phyloP scores from a whole-genome alignment of 2,113 vertebrate species.

The Atherinomorus stipes region DNA sequence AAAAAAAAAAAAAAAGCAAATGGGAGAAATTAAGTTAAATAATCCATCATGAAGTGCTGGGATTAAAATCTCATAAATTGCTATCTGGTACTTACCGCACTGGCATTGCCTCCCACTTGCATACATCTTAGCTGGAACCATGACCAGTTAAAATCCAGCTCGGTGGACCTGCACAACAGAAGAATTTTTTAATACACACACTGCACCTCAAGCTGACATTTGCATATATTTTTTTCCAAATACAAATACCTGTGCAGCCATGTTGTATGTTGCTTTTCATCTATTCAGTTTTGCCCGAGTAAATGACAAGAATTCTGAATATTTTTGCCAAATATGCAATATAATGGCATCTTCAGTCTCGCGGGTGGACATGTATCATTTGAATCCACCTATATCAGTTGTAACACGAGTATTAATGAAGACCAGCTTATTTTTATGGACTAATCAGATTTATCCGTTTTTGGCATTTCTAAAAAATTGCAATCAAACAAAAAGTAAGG shows the following conservation, averaged over 20 bases:
- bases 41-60: background rate
- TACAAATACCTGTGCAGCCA: background rate
- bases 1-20: conserved; percentile 4
- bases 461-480: too few species aligned
- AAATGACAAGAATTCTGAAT: too few species aligned
- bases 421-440: too few species aligned
- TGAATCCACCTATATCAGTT: too few species aligned
- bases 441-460: too few species aligned
- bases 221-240: background rate
- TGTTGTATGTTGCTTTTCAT: background rate
- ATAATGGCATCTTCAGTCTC: too few species aligned
- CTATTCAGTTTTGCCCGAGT: too few species aligned
- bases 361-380: too few species aligned
- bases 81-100: conserved; percentile 85
- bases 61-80: background rate
- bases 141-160: conserved; percentile 97
- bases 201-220: background rate
- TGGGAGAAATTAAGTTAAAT: background rate
- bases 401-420: too few species aligned
- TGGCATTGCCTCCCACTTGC: conserved; percentile 97
- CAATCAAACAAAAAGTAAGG: too few species aligned
- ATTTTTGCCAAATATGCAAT: too few species aligned
- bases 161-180: conserved; percentile 87
- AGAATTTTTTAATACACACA: background rate
- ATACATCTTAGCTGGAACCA: conserved; percentile 98